These are phyloP conservation scores for Teleogryllus oceanicus DNA, from an alignment of 2,888 invertebrate genomes.

Conservation along the genomic window DNA sequence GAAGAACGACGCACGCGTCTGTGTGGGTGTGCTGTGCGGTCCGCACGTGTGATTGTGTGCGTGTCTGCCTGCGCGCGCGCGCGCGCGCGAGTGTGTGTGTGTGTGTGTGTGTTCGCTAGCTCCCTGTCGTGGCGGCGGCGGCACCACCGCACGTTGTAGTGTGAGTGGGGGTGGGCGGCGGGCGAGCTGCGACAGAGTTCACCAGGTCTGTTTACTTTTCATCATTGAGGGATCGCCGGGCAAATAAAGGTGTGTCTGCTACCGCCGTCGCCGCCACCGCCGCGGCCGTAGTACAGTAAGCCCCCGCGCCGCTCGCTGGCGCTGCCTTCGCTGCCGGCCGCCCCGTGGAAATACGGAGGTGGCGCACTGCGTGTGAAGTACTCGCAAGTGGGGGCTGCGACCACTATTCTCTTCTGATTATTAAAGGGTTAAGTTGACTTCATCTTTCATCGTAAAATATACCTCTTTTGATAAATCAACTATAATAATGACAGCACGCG, in stretches of 20 bases:
- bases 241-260: constrained; percentile 18
- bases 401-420: no score
- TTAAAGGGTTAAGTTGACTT: no score
- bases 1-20: no score
- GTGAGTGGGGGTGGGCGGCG: not conserved
- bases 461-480: no score
- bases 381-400: not conserved
- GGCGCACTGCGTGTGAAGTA: not conserved
- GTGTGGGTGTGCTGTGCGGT: no score
- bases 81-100: no score
- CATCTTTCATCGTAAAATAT: no score
- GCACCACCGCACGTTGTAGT: not conserved
- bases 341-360: not conserved
- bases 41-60: no score
- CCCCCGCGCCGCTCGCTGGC: not conserved
- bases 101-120: no score
- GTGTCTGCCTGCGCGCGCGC: no score
- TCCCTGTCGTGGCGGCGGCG: no score
- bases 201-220: not conserved
- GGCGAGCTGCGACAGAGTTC: not conserved
- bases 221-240: not conserved
- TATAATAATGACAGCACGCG: no score
- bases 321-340: not conserved
- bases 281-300: not conserved
- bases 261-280: not conserved